A percentile compares a stretch with the other conserved stretches of the same genome.
Conservation (phyloP, 2,888 invertebrate genomes). For the Ligdia adustata region DNA sequence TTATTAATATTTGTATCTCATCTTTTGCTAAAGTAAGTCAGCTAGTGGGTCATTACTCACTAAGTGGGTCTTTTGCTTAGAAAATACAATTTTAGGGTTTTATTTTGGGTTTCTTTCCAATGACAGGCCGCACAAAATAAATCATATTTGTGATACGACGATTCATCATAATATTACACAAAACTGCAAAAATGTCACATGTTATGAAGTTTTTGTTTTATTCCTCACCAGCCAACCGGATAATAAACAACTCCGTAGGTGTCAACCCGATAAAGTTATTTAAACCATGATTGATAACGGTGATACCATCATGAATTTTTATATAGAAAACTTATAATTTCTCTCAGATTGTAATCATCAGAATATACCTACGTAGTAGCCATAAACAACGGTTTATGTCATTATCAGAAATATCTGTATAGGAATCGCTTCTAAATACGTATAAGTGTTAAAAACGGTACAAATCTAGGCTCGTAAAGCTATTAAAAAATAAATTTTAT, state of each 20-base stretch:
- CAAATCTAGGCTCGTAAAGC: slow-evolving; percentile 58
- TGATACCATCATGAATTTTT: slow-evolving; percentile 33
- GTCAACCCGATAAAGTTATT: slow-evolving; percentile 34
- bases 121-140: too few relatives aligned
- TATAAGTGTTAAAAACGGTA: slow-evolving; percentile 58
- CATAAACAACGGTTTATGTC: slow-evolving; percentile 47
- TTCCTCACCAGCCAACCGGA: slow-evolving; percentile 27
- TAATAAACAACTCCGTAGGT: slow-evolving; percentile 29
- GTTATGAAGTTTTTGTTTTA: too few relatives aligned
- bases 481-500: slow-evolving; percentile 72
- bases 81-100: too few relatives aligned
- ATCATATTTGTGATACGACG: too few relatives aligned
- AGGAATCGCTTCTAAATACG: slow-evolving; percentile 50
- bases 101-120: too few relatives aligned
- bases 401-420: slow-evolving; percentile 43
- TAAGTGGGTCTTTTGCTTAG: too few relatives aligned
- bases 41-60: too few relatives aligned
- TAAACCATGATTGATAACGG: slow-evolving; percentile 34
- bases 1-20: too few relatives aligned
- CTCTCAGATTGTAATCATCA: slow-evolving; percentile 38
- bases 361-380: slow-evolving; percentile 33
- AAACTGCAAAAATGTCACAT: too few relatives aligned
- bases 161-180: too few relatives aligned
- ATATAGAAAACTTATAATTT: slow-evolving; percentile 36
- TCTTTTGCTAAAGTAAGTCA: too few relatives aligned